phyloP scores from a whole-genome alignment of 2,888 invertebrate species.

The Ochropacha duplaris region DNA sequence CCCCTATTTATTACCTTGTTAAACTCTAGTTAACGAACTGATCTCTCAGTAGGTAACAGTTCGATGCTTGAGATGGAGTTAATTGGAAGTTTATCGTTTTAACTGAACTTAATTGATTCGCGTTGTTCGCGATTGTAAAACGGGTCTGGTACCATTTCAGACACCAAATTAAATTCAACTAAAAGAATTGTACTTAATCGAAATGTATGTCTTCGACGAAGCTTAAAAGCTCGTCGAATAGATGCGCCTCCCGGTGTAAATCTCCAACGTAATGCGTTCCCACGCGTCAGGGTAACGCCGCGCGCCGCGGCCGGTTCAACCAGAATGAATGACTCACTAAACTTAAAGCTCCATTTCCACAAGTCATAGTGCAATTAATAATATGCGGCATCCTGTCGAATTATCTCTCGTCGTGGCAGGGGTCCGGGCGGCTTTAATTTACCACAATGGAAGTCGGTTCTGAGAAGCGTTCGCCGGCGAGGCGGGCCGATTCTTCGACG shows the following conservation, averaged over 20 bases:
- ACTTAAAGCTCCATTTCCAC: slow-evolving; percentile 80
- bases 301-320: slow-evolving; percentile 58
- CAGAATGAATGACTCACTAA: slow-evolving; percentile 82
- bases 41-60: slow-evolving; percentile 62
- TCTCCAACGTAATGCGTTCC: slow-evolving; percentile 66
- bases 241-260: slow-evolving; percentile 49
- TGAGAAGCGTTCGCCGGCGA: slow-evolving; percentile 77
- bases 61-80: slow-evolving; percentile 58
- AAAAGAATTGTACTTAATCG: slow-evolving; percentile 43
- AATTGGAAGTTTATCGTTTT: slow-evolving; percentile 75
- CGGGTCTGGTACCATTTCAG: slow-evolving; percentile 38
- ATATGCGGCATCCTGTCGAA: slow-evolving; percentile 83
- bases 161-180: slow-evolving; percentile 46
- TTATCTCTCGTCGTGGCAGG: slow-evolving; percentile 82
- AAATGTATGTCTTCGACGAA: slow-evolving; percentile 37
- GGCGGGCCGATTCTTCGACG: slow-evolving; percentile 81
- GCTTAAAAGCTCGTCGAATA: slow-evolving; percentile 53
- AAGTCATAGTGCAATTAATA: slow-evolving; percentile 84
- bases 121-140: slow-evolving; percentile 56
- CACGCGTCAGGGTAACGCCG: slow-evolving; percentile 66
- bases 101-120: slow-evolving; percentile 69
- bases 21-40: slow-evolving; percentile 79
- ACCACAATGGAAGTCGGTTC: slow-evolving; percentile 82
- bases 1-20: slow-evolving; percentile 80
- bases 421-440: slow-evolving; percentile 82